Conservation (phyloP, 2,113 vertebrate genomes). For the Apus apus region DNA sequence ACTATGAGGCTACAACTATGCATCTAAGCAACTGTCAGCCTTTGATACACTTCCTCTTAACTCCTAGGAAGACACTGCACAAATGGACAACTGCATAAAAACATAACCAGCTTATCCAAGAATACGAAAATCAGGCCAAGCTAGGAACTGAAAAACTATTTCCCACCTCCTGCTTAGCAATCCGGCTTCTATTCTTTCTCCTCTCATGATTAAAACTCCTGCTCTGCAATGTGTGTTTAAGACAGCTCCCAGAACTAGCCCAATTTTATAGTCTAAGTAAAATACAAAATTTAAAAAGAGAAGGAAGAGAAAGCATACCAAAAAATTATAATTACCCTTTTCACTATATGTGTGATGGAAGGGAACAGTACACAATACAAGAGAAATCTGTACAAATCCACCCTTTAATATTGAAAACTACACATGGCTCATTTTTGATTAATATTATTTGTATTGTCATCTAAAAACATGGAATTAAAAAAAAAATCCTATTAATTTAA, state of each 20-base stretch:
- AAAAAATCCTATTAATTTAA: not conserved
- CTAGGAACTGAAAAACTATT: not conserved
- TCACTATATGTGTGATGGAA: rapidly evolving
- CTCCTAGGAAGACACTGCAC: not conserved
- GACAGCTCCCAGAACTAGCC: not conserved
- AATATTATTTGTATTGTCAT: not conserved
- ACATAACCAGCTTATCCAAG: not conserved
- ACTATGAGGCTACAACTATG: not conserved
- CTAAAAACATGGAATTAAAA: not conserved
- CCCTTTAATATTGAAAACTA: not conserved
- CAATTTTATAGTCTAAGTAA: not conserved
- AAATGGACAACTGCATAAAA: not conserved
- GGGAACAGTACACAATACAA: not conserved
- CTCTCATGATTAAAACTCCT: not conserved
- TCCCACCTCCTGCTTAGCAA: not conserved
- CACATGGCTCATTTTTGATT: not conserved
- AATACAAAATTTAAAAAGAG: not conserved
- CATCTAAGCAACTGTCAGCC: not conserved
- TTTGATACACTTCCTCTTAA: not conserved
- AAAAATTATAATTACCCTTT: not conserved
- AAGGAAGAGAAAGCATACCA: not conserved
- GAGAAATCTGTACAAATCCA: not conserved
- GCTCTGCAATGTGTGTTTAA: not conserved
- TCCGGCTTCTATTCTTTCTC: not conserved
- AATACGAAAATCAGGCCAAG: not conserved